Base-by-base conservation (phyloP, 1,140 invertebrate species). In the Orchestia grillus region DNA sequence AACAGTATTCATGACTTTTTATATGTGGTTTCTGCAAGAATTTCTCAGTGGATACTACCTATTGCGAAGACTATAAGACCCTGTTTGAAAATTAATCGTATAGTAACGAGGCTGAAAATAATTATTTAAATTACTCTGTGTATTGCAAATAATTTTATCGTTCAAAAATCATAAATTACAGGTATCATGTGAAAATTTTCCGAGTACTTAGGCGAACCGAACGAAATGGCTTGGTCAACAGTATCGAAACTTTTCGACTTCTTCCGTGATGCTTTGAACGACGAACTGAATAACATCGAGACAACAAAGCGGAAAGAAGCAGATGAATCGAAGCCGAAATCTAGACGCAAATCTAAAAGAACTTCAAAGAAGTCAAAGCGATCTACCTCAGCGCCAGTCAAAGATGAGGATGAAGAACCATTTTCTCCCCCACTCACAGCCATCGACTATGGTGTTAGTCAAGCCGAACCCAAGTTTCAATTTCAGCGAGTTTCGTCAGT, bases 181-280 rank as follows among this genome's bases (percentile, higher is more conserved):
- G 62, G 62, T 77, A 77, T 23, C 62, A 77, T 77, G 62, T 77
- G 62, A 77, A 77, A 77, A 36, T 77, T 77, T 77, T 77, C 62
- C 62, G 88, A 90, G 41, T 42, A 90, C 41, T 19, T 4, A 90
- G 42, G 36, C 88, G 88, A 90, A 44, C 28, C 88, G 62, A 77
- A 42, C 42, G 41, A 42, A 44, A 94, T 94, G 92, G 92, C 92
- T 6, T 94, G 92, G 92, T 44, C 43, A 11, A 45, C 43, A 45
- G 92, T 94, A n/a, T 45, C 92, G 92, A 94, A 94, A 94, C 0
- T 94, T 45, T 94, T 92, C 43, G 90, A 42, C n/a, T 92, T 44
- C 44, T 92, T 92, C 90, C 90, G 90, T 92, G 90, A 92, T 44
- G 41, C 43, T 92, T 36, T 92, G 19, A 44, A 92, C 90, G 90